These are phyloP conservation scores for Steinernema carpocapsae DNA, from an alignment of 2,888 invertebrate species.

Conservation along the genomic window DNA sequence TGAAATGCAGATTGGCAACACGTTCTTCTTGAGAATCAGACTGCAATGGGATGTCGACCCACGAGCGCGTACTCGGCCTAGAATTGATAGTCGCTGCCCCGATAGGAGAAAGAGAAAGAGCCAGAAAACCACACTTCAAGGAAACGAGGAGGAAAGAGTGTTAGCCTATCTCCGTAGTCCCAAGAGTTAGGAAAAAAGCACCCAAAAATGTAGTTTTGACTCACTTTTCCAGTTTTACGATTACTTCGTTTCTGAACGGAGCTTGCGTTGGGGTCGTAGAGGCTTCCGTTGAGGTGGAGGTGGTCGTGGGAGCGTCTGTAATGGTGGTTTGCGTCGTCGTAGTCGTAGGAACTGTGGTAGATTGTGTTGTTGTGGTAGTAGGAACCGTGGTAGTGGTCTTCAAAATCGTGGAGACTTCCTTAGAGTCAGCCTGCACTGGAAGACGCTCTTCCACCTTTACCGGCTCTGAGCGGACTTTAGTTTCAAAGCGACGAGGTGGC, in stretches of 20 bases:
- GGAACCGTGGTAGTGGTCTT: background rate
- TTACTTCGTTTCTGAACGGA: background rate
- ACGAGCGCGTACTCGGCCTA: constrained; percentile 34
- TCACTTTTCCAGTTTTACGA: constrained; percentile 13
- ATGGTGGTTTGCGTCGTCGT: background rate
- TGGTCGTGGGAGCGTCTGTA: background rate
- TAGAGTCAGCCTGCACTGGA: background rate
- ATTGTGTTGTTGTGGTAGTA: constrained; percentile 6
- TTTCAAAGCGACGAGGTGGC: constrained; percentile 22
- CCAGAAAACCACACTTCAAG: background rate
- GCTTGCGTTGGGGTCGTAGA: too few species aligned
- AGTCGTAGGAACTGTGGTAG: background rate
- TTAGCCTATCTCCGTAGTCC: background rate
- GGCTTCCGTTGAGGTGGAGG: background rate
- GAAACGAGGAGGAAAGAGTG: background rate
- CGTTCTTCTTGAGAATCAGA: constrained; percentile 36
- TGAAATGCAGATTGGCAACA: constrained; percentile 37
- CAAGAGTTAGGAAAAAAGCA: constrained; percentile 1
- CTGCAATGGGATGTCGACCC: constrained; percentile 34
- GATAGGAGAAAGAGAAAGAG: constrained; percentile 26
- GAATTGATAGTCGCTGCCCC: constrained; percentile 32
- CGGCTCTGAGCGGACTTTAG: constrained; percentile 8
- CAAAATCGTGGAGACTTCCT: background rate
- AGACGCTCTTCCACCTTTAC: constrained; percentile 31
- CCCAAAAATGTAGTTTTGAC: background rate